Percentiles rank a stretch among this genome's conserved stretches.
phyloP scores from a whole-genome alignment of 1,140 invertebrate genomes.

The Atopsyche davidsoni region DNA sequence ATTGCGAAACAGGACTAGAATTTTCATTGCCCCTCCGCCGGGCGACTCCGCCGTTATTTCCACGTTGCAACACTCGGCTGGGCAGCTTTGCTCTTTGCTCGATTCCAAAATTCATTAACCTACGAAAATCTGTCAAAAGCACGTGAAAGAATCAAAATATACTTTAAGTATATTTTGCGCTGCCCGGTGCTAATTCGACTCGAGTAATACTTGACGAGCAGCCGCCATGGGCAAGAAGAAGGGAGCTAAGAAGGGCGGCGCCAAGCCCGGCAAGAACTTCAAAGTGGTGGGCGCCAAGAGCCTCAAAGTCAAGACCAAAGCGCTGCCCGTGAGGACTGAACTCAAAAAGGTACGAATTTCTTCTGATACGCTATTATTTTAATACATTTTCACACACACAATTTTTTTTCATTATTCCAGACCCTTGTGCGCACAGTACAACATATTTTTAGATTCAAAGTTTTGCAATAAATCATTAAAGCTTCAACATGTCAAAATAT shows the following conservation, averaged over 20 bases:
- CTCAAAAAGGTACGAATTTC: slow-evolving; percentile 30
- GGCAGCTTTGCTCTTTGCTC: not conserved
- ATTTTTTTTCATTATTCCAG: too few relatives aligned
- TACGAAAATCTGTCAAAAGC: slow-evolving; percentile 13
- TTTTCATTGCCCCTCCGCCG: too few relatives aligned
- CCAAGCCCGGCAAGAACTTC: slow-evolving; percentile 25
- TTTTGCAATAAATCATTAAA: too few relatives aligned
- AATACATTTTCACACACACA: too few relatives aligned
- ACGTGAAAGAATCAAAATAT: slow-evolving; percentile 9
- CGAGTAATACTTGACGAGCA: not conserved
- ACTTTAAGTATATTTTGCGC: not conserved
- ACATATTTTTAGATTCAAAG: too few relatives aligned
- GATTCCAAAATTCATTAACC: not conserved
- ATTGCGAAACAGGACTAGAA: too few relatives aligned
- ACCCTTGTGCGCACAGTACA: too few relatives aligned
- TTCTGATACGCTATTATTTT: too few relatives aligned
- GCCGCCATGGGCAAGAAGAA: slow-evolving; percentile 26
- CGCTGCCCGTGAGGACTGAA: slow-evolving; percentile 24
- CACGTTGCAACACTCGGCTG: too few relatives aligned
- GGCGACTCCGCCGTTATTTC: too few relatives aligned
- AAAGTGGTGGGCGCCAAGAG: slow-evolving; percentile 28
- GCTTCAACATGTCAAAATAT: too few relatives aligned
- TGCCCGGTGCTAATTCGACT: not conserved
- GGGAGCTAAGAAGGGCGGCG: slow-evolving; percentile 22
- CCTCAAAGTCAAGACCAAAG: slow-evolving; percentile 27